A percentile compares a stretch with the other conserved stretches of the same genome.
phyloP scores from a whole-genome alignment of 1,140 invertebrate genomes.

The Microvelia longipes region DNA sequence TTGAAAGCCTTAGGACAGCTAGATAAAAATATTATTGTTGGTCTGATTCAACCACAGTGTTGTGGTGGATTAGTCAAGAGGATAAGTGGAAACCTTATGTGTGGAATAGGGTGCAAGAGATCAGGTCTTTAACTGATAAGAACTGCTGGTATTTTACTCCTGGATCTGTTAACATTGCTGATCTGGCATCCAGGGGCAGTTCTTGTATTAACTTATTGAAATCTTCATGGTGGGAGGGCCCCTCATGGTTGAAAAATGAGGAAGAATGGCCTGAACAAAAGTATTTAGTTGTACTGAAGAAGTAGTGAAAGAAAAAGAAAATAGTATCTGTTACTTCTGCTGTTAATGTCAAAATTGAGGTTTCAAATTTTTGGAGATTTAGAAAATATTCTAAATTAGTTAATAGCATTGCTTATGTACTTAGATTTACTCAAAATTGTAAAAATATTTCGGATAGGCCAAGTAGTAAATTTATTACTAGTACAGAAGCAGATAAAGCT shows the following conservation, averaged over 20 bases:
- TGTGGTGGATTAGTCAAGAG: slow-evolving; percentile 24
- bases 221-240: slow-evolving; percentile 9
- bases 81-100: slow-evolving; percentile 28
- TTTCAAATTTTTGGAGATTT: background rate
- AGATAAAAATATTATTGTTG: slow-evolving; percentile 18
- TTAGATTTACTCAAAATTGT: background rate
- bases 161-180: background rate
- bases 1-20: slow-evolving; percentile 19
- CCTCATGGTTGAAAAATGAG: background rate
- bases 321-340: background rate
- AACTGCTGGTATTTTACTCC: background rate
- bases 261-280: slow-evolving; percentile 4
- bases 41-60: slow-evolving; percentile 26
- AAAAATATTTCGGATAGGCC: background rate
- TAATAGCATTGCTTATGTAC: background rate
- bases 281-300: background rate
- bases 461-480: background rate
- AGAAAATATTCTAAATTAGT: background rate
- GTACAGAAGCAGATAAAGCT: background rate
- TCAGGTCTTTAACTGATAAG: slow-evolving; percentile 12
- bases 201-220: background rate
- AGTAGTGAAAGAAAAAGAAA: background rate
- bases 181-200: background rate
- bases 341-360: background rate
- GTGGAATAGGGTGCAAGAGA: slow-evolving; percentile 28